Conservation (phyloP, 2,888 invertebrate genomes). For the Stratiomys singularior region DNA sequence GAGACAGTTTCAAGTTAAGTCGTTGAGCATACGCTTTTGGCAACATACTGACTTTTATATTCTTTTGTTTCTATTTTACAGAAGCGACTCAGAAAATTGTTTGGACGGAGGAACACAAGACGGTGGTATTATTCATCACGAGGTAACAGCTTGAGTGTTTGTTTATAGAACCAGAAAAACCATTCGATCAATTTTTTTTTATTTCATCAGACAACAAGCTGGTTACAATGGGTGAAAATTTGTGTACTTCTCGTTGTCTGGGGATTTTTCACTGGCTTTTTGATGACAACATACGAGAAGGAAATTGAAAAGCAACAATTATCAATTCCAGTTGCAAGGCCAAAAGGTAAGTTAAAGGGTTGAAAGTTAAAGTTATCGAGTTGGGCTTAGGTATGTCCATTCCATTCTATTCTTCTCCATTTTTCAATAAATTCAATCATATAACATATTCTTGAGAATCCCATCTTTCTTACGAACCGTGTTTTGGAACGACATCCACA, state of each 20-base stretch:
- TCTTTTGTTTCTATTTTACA: neutral
- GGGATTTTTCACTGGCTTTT: constrained; percentile 74
- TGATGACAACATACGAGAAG: constrained; percentile 77
- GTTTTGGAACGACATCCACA: too few relatives aligned
- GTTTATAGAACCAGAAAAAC: too few relatives aligned
- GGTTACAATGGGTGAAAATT: constrained; percentile 66
- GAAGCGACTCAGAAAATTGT: constrained; percentile 38
- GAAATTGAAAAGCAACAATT: constrained; percentile 72
- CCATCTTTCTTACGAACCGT: too few relatives aligned
- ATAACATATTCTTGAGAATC: too few relatives aligned
- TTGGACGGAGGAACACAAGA: neutral
- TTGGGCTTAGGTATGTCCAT: too few relatives aligned
- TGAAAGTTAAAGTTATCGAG: too few relatives aligned
- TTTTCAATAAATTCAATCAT: too few relatives aligned
- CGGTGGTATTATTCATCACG: neutral
- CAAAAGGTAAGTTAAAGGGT: constrained; percentile 58
- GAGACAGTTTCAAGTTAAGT: constrained; percentile 30
- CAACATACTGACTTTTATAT: neutral
- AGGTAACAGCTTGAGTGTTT: constrained; percentile 30
- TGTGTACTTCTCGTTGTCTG: constrained; percentile 71
- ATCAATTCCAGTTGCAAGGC: constrained; percentile 68
- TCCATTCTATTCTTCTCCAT: too few relatives aligned
- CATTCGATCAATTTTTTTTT: neutral
- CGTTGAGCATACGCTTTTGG: neutral
- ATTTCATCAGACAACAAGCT: constrained; percentile 57